These are phyloP conservation scores for Hoplodrina ambigua DNA, from an alignment of 2,888 invertebrate species.

Conservation along the genomic window DNA sequence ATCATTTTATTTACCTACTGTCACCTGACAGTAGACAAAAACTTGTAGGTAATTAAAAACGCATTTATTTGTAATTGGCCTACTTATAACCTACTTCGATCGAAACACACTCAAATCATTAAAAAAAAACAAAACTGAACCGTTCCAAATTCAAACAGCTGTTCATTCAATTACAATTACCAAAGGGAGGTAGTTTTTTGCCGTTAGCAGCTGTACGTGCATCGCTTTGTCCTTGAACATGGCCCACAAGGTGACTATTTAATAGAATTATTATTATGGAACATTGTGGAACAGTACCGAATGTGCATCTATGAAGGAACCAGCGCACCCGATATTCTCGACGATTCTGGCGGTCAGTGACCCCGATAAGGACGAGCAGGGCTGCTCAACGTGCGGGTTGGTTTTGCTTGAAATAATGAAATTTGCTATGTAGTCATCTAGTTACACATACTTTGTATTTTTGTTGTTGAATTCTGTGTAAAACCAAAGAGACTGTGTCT, in stretches of 20 bases:
- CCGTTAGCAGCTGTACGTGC: conserved; percentile 1
- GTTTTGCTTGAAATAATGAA: not conserved
- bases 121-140: not conserved
- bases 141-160: not conserved
- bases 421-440: not conserved
- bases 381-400: conserved; percentile 41
- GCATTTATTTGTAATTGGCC: too few relatives aligned
- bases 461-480: too few relatives aligned
- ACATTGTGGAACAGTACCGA: conserved; percentile 42
- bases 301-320: not conserved
- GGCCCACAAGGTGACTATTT: conserved; percentile 49
- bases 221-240: conserved; percentile 52
- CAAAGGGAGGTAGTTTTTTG: conserved; percentile 12
- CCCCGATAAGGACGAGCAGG: conserved; percentile 31
- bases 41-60: too few relatives aligned
- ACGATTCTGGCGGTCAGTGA: conserved; percentile 27
- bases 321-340: conserved; percentile 28
- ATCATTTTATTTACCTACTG: too few relatives aligned
- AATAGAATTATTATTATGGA: conserved; percentile 18
- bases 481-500: too few relatives aligned
- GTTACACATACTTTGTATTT: too few relatives aligned
- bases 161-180: not conserved
- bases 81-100: too few relatives aligned
- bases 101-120: too few relatives aligned
- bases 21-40: too few relatives aligned